Evolutionary conservation across 2,113 vertebrate genomes (phyloP).

Genomic region (Danionella cerebrum): DNA sequence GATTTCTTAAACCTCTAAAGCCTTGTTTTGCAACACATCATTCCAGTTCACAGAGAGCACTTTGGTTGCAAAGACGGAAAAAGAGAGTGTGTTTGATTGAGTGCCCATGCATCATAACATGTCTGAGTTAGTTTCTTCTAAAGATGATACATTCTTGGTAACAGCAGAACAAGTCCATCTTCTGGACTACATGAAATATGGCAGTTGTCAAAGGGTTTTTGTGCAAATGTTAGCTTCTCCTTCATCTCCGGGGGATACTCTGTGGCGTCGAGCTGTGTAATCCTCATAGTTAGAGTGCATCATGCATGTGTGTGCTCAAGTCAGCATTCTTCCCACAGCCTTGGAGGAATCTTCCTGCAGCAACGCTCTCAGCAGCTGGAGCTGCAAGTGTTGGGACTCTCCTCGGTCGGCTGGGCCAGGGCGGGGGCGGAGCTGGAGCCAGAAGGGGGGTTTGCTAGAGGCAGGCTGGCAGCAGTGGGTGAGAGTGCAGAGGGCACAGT

Average conservation of each 20-base stretch:
- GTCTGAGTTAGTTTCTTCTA: conserved; percentile 44
- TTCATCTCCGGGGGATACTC: conserved; percentile 29
- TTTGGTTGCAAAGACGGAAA: conserved; percentile 67
- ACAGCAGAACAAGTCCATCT: conserved; percentile 46
- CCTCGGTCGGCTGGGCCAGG: conserved; percentile 63
- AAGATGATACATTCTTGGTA: conserved; percentile 62
- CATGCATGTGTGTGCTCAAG: conserved; percentile 7
- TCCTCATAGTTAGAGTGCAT: conserved; percentile 43
- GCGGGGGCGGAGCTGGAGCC: conserved; percentile 20
- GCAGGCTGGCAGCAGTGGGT: conserved; percentile 31
- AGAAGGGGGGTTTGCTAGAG: conserved; percentile 36
- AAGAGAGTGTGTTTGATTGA: conserved; percentile 14
- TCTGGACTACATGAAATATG: conserved; percentile 40
- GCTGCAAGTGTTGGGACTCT: conserved; percentile 81
- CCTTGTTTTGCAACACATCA: conserved; percentile 51
- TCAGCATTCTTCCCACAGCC: not conserved
- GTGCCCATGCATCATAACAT: conserved; percentile 46
- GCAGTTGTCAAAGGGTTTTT: conserved; percentile 36
- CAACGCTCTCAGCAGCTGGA: conserved; percentile 77
- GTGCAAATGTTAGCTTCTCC: conserved; percentile 36
- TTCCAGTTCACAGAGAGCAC: conserved; percentile 72
- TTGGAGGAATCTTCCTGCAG: not conserved
- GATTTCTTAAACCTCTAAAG: conserved; percentile 29
- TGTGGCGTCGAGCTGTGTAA: conserved; percentile 47
- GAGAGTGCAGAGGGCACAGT: conserved; percentile 24